Base-by-base conservation (phyloP, 1,140 invertebrate genomes). In the Papilio polyxenes region DNA sequence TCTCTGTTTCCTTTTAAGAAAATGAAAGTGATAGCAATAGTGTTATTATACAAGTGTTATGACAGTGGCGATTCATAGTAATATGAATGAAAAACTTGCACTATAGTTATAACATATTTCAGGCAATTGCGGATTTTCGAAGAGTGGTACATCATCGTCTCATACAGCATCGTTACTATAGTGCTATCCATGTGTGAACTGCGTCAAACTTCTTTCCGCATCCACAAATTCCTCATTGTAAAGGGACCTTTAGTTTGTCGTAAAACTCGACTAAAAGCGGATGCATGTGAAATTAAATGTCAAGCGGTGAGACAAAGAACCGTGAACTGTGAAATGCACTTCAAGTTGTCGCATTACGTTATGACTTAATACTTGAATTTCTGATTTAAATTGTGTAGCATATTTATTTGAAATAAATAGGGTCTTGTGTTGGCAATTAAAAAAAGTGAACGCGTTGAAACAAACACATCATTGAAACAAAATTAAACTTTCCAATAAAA, bases 211-310 rank as follows among this genome's bases (percentile, higher is more conserved):
- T 3, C 15, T 59, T 59, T 53, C 51, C 11, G 5, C 7, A 13
- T 72, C 6, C 31, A 6, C 31, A 20, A 15, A 37, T 20, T 20
- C 3, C 59, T 72, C 65, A 15, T 31, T 72, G 31, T 72, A 31
- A 3, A 65, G 20, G 4, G 3, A 13, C 23, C 23, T 72, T 37
- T 37, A 72, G 31, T 31, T 72, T 72, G 65, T 40, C 13, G 37
- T 72, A 72, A 13, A 23, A 72, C 65, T 69, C n/a, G 20, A 65
- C 23, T 31, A 31, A 10, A 72, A 37, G 65, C 65, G 13, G 5
- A 13, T 72, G 65, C 5, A 37, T 40, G 65, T 69, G 31, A 72
- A 37, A 72, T 69, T 69, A 69, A 40, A 69, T 31, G 65, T 69
- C 65, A 69, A 31, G 65, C 23, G 1, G 23, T 37, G 10, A 37